Base-by-base conservation (phyloP, 1,140 invertebrate species). In the Papilio glaucus region DNA sequence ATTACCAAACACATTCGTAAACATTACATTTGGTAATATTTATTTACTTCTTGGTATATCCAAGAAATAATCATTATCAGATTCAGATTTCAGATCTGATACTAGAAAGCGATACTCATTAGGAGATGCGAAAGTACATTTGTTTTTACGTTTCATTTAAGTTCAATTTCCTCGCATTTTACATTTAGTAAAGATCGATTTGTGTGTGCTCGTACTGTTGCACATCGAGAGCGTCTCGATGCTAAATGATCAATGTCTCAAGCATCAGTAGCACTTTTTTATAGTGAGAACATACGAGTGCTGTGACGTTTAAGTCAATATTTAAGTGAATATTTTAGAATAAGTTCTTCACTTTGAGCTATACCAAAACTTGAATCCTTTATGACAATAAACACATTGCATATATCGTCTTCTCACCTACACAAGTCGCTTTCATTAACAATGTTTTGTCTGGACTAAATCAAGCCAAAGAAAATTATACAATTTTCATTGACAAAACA, bases 261-360 rank as follows among this genome's bases (percentile, higher is more conserved):
- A 13, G 57, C 26, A 61, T 61, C 57, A 0, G 26, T 26, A 62
- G 73, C 69, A 71, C 69, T 71, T 60, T 71, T 62, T 75, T 75
- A 62, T 82, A 78, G 76, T 82, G 75, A 80, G 78, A 80, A 39
- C 80, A 72, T 80, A 68, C 82, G 79, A 77, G 89, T 87, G 88
- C 88, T 91, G 87, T 90, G 87, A 90, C 87, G 85, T 82, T 77
- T 75, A 85, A 92, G 88, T 90, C 88, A 90, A 82, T 90, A 90
- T 87, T 73, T 90, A 85, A 85, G 82, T 88, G 76, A 79, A 81
- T 74, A 74, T 73, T 73, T 78, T 85, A 89, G 80, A 75, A 80
- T 90, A 88, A 74, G 81, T 77, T 68, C 80, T 82, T 83, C 82
- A 82, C 84, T 89, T 89, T 82, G 77, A 81, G 75, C 80, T 75